Conservation (phyloP, 2,888 invertebrate species). For the Chloromyia formosa region DNA sequence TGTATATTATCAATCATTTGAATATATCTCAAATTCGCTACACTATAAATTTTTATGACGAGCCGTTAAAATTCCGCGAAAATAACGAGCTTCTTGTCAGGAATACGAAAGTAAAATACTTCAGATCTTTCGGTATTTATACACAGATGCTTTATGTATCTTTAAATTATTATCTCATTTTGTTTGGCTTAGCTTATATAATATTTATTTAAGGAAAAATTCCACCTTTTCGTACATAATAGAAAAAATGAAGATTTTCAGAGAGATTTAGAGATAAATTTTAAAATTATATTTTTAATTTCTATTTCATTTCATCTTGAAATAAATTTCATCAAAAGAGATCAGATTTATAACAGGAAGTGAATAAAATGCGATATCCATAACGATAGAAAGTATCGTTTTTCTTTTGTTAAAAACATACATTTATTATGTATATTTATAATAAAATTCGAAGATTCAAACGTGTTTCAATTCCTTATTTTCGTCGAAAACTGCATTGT, state of each 20-base stretch:
- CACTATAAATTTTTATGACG: neutral
- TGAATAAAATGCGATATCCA: slow-evolving; percentile 60
- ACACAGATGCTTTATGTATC: neutral
- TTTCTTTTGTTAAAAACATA: slow-evolving; percentile 1
- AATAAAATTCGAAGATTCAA: slow-evolving; percentile 56
- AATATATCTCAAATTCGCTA: neutral
- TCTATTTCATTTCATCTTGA: neutral
- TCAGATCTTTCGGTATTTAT: neutral
- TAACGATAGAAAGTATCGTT: slow-evolving; percentile 45
- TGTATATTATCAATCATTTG: neutral
- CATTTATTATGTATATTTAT: neutral
- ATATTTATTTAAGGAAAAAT: neutral
- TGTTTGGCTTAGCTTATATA: neutral
- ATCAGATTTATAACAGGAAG: slow-evolving; percentile 24
- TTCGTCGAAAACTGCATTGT: slow-evolving; percentile 34
- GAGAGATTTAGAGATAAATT: neutral
- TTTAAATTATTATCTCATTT: neutral
- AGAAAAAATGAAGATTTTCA: neutral
- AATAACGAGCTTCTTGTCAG: neutral
- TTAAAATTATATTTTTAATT: neutral
- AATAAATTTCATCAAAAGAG: slow-evolving; percentile 44
- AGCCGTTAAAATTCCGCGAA: neutral
- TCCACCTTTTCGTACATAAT: neutral
- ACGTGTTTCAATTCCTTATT: slow-evolving; percentile 63
- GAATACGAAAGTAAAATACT: neutral